phyloP scores from a whole-genome alignment of 2,888 invertebrate species.

The Drosophila emarginata region DNA sequence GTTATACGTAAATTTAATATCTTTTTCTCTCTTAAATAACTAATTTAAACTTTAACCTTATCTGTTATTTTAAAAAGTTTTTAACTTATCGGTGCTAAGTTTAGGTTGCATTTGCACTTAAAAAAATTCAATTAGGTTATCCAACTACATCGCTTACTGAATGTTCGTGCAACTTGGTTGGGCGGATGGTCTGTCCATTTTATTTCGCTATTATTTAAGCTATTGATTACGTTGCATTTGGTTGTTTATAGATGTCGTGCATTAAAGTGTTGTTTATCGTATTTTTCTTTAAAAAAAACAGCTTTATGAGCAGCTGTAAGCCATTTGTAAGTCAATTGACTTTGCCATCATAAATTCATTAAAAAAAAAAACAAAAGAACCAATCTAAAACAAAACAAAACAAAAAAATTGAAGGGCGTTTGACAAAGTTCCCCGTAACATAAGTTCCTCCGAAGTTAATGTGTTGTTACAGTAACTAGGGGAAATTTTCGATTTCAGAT shows the following conservation, averaged over 20 bases:
- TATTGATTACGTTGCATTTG: not conserved
- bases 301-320: slow-evolving; percentile 24
- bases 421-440: too few species aligned
- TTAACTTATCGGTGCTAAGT: not conserved
- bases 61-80: not conserved
- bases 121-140: slow-evolving; percentile 1
- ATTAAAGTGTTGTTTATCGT: slow-evolving; percentile 24
- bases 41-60: too few species aligned
- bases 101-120: not conserved
- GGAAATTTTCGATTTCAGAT: not conserved
- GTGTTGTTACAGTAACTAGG: not conserved
- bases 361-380: not conserved
- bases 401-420: not conserved
- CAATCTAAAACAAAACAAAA: not conserved
- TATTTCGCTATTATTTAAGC: not conserved
- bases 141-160: not conserved
- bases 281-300: slow-evolving; percentile 9
- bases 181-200: not conserved
- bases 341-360: slow-evolving; percentile 33
- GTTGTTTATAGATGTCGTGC: not conserved
- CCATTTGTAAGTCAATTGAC: slow-evolving; percentile 24
- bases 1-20: too few species aligned
- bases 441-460: not conserved
- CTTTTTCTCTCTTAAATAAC: too few species aligned
- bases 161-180: not conserved